These are phyloP conservation scores for Chymomyza amoena DNA, from an alignment of 2,888 invertebrate genomes.

Conservation along the genomic window DNA sequence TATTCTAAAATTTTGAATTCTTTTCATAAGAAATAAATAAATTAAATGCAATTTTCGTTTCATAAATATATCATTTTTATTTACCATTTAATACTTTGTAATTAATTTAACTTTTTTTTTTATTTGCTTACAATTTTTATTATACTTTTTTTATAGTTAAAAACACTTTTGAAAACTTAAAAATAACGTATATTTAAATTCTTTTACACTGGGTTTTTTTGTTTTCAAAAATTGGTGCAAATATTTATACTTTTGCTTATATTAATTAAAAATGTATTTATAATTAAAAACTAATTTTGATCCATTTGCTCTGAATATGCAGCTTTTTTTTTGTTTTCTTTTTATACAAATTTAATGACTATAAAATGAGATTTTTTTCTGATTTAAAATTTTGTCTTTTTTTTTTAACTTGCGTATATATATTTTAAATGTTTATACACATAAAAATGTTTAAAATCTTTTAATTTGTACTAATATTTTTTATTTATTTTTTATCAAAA, in stretches of 20 bases:
- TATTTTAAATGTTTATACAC: conserved; percentile 9
- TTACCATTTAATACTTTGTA: conserved; percentile 6
- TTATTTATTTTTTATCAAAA: conserved; percentile 61
- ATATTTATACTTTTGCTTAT: conserved; percentile 9
- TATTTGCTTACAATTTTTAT: conserved; percentile 37
- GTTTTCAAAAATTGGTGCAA: not conserved
- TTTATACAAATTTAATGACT: not conserved
- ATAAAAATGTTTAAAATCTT: conserved; percentile 49
- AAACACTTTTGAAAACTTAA: conserved; percentile 23
- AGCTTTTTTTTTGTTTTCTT: not conserved
- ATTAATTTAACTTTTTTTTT: conserved; percentile 9
- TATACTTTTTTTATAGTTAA: conserved; percentile 22
- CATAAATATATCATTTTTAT: not conserved
- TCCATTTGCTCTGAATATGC: conserved; percentile 61
- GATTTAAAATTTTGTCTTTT: not conserved
- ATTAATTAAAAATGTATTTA: conserved; percentile 32
- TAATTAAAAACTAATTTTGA: conserved; percentile 54
- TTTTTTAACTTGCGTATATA: not conserved
- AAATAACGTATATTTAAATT: conserved; percentile 28
- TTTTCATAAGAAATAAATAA: too few relatives aligned
- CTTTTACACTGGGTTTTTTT: conserved; percentile 32
- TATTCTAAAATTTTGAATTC: too few relatives aligned
- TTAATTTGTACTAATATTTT: conserved; percentile 59
- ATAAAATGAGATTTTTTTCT: not conserved
- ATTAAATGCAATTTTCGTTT: not conserved